These are phyloP conservation scores for Periparus ater DNA, from an alignment of 2,797 vertebrate species.

Conservation along the genomic window DNA sequence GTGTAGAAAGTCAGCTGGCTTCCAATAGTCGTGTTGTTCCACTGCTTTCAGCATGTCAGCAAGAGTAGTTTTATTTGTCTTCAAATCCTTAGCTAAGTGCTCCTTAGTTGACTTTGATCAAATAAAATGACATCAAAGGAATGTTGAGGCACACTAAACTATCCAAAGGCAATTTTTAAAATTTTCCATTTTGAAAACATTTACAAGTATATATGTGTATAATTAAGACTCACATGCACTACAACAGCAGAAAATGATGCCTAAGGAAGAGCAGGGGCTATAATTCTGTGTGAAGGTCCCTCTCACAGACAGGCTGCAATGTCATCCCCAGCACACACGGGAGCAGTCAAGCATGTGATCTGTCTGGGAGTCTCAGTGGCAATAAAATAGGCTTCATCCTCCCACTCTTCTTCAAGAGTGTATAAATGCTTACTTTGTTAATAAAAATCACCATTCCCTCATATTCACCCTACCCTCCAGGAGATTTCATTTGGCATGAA, in stretches of 20 bases:
- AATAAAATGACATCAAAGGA: not conserved
- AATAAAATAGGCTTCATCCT: constrained; percentile 15
- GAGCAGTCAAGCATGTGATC: constrained; percentile 39
- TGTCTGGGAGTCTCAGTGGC: constrained; percentile 31
- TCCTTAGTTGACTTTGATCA: not conserved
- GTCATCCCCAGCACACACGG: constrained; percentile 13
- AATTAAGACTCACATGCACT: not conserved
- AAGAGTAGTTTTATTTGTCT: not conserved
- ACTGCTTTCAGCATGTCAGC: not conserved
- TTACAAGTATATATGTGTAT: not conserved
- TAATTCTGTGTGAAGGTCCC: not conserved
- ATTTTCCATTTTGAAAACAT: not conserved
- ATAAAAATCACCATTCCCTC: constrained; percentile 61
- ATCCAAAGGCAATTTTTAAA: not conserved
- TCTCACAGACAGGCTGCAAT: not conserved
- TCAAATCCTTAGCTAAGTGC: not conserved
- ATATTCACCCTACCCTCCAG: constrained; percentile 24
- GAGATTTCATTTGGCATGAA: constrained; percentile 21
- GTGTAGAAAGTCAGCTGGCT: not conserved
- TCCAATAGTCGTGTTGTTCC: not conserved
- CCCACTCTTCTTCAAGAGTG: constrained; percentile 13
- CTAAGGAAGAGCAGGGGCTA: not conserved
- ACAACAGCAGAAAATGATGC: not conserved
- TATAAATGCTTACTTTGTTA: constrained; percentile 31
- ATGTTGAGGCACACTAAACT: not conserved